A percentile compares a stretch with the other conserved stretches of the same genome.
Evolutionary conservation across 2,888 invertebrate genomes (phyloP).

Genomic region (Pheosia tremula): DNA sequence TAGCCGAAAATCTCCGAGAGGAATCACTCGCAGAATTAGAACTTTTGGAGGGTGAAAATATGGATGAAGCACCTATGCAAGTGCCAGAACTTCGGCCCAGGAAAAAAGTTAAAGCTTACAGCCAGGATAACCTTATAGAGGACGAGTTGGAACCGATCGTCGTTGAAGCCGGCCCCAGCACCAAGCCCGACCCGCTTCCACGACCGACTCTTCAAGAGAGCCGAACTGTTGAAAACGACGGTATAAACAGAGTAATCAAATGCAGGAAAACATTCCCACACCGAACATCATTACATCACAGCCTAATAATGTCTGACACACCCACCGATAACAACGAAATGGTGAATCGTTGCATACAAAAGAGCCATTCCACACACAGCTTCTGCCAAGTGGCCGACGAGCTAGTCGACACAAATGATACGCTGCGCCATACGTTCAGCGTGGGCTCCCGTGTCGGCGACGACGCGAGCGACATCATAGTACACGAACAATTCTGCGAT

Average conservation of each 20-base stretch:
- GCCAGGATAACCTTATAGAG: conserved; percentile 53
- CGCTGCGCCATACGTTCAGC: conserved; percentile 47
- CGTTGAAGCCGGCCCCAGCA: conserved; percentile 46
- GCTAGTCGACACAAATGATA: conserved; percentile 30
- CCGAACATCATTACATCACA: conserved; percentile 55
- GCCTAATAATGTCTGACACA: conserved; percentile 51
- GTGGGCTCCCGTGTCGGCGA: conserved; percentile 48
- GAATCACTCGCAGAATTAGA: conserved; percentile 55
- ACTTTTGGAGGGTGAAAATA: conserved; percentile 32
- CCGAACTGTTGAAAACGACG: conserved; percentile 29
- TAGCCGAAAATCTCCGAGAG: conserved; percentile 59
- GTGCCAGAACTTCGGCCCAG: conserved; percentile 26
- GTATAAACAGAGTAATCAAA: conserved; percentile 37
- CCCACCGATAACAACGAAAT: conserved; percentile 51
- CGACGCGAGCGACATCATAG: conserved; percentile 22
- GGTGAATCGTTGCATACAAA: conserved; percentile 52
- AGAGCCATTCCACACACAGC: conserved; percentile 60
- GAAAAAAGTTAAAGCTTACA: conserved; percentile 52
- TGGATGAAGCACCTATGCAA: not conserved
- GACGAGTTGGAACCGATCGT: conserved; percentile 40
- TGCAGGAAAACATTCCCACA: conserved; percentile 29
- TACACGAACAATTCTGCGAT: conserved; percentile 55
- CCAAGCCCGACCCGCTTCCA: conserved; percentile 29
- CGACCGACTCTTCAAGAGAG: not conserved
- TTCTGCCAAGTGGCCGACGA: conserved; percentile 44